Base-by-base conservation (phyloP, 2,113 vertebrate species). In the Eretmodus cyanostictus region DNA sequence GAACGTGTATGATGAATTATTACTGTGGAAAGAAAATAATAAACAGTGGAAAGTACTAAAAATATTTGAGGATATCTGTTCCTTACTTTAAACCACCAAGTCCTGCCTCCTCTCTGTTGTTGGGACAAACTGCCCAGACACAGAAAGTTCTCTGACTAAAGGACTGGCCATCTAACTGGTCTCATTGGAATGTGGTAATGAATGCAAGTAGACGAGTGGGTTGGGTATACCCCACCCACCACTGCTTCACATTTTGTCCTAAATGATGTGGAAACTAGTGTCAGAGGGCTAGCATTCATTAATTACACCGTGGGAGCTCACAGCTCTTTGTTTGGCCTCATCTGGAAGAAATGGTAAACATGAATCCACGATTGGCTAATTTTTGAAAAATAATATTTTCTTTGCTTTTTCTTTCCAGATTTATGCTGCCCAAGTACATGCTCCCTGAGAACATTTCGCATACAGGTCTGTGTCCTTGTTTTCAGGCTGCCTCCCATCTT, bases 1-100 rank as follows among this genome's bases (percentile, higher is more conserved):
- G 66, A 68, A 24, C 2, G 2, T 42, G 66, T 42, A 45, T 10
- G 66, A 71, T 71, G 66, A 71, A 71, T 71, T 45, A 45, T 8
- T 42, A 24, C 38, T 71, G 38, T 90, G 90, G 93, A 61, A 90
- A n/a, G 59, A 36, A 76, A 94, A 84, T 92, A 94, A 91, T 86
- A 81, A 22, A 63, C 83, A 80, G 84, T 84, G 87, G 87, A 80
- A 57, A 71, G 83, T 89, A 85, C 85, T 92, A 92, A 92, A 92
- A 87, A 76, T 73, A 73, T 42, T 3, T 73, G 22, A 42, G 38
- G 38, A 42, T 45, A 42, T 42, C 38, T 73, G 66, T 71, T 71
- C n/a, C 38, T 42, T 71, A 27, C 13, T 73, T 73, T 31, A 78
- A 49, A 49, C 14, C 71, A 51, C 17, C 45, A 73, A 1, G 22